Evolutionary conservation across 2,888 invertebrate species (phyloP).

Genomic region (Halictus ligatus): DNA sequence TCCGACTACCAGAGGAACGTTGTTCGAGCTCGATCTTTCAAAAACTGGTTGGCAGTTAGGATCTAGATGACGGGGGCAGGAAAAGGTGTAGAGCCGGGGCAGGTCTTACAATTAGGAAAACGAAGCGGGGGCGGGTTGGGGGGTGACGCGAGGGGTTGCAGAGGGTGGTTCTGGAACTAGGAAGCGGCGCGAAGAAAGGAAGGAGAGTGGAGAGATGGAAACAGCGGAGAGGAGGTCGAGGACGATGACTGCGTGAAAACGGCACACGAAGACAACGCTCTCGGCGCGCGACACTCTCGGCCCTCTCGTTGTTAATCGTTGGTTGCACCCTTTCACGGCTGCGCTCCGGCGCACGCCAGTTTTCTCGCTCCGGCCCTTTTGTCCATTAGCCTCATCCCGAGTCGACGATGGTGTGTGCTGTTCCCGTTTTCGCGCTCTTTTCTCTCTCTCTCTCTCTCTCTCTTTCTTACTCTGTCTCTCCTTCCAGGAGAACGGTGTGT

Average conservation of each 20-base stretch:
- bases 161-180: not conserved
- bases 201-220: slow-evolving; percentile 37
- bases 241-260: slow-evolving; percentile 72
- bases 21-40: not conserved
- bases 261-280: slow-evolving; percentile 76
- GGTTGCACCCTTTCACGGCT: slow-evolving; percentile 79
- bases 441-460: not conserved
- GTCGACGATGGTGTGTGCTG: slow-evolving; percentile 1
- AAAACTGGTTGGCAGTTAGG: not conserved
- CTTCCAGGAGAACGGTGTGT: not conserved
- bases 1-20: not conserved
- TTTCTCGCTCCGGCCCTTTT: slow-evolving; percentile 76
- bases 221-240: slow-evolving; percentile 60
- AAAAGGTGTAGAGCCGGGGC: slow-evolving; percentile 19
- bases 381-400: slow-evolving; percentile 79
- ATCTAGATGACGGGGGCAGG: not conserved
- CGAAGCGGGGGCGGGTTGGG: slow-evolving; percentile 47
- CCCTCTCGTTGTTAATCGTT: slow-evolving; percentile 79
- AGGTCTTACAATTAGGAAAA: slow-evolving; percentile 70
- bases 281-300: slow-evolving; percentile 74
- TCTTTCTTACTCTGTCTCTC: not conserved
- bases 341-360: slow-evolving; percentile 62
- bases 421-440: slow-evolving; percentile 20
- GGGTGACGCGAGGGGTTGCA: not conserved
- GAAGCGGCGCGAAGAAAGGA: slow-evolving; percentile 38